These are phyloP conservation scores for Alca torda DNA, from an alignment of 2,797 vertebrate species.

Conservation along the genomic window DNA sequence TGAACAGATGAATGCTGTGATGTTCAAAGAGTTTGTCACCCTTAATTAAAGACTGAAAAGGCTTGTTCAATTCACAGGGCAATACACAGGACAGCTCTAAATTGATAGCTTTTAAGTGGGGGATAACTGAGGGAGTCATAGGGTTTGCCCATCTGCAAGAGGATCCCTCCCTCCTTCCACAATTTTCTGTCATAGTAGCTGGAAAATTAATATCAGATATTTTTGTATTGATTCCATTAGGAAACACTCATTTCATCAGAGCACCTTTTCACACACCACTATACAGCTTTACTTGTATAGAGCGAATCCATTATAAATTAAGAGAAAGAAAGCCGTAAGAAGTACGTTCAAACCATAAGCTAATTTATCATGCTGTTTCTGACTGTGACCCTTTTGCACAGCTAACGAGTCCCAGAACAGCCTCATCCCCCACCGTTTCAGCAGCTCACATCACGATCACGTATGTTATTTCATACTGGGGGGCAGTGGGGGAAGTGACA, in stretches of 20 bases:
- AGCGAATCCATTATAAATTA: background rate
- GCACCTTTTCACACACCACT: conserved; percentile 21
- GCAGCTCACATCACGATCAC: background rate
- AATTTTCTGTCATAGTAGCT: conserved; percentile 26
- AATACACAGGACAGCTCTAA: conserved; percentile 77
- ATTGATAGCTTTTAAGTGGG: conserved; percentile 81
- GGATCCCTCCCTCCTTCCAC: conserved; percentile 47
- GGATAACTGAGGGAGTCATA: conserved; percentile 65
- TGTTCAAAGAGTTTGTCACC: conserved; percentile 84
- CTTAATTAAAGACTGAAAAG: conserved; percentile 84
- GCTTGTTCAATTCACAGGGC: conserved; percentile 77
- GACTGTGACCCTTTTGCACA: background rate
- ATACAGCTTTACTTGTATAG: background rate
- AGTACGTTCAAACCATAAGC: background rate
- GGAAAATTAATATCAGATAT: conserved; percentile 60
- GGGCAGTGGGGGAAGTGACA: background rate
- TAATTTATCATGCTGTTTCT: background rate
- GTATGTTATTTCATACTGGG: background rate
- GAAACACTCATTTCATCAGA: conserved; percentile 23
- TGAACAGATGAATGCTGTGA: conserved; percentile 79
- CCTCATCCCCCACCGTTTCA: background rate
- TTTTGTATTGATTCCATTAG: conserved; percentile 65
- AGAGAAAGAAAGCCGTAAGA: background rate
- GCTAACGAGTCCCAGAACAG: background rate
- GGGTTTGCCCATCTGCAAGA: conserved; percentile 64